Base-by-base conservation (phyloP, 2,797 vertebrate genomes). In the Hoplostethus mediterraneus region DNA sequence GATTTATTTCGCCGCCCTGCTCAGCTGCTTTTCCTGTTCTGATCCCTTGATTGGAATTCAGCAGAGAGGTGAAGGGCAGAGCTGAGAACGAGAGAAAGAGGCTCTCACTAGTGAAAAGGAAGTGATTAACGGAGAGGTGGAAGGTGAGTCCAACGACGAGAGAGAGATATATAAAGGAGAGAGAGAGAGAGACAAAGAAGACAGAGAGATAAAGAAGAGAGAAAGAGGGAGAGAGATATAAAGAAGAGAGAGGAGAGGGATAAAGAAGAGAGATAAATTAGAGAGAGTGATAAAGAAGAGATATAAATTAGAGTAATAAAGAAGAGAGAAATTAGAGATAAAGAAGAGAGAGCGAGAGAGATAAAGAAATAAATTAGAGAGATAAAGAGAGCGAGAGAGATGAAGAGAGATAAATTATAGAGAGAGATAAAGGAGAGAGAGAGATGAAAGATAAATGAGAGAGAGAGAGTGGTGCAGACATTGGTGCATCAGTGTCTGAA, bases 11-110 rank as follows among this genome's bases (percentile, higher is more conserved):
- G n/a, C 2, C 25, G 40, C 53, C 52, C 49, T 36, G 53, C 53
- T 44, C 3, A 5, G 45, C 59, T 63, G 42, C 44, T 21, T 52
- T 31, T 52, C 0, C 36, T 2, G 6, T 38, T 38, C 76, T 83
- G 71, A 81, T 84, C 64, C 80, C 47, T 56, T 49, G 82, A 84
- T 85, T 80, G 72, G 81, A 56, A 86, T 82, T 85, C 84, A 75
- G 76, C 25, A 0, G 55, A 16, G 67, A 71, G 79, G 74, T 84
- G 79, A 75, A 75, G 74, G 61, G 49, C 81, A 76, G 73, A 70
- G 77, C 74, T 45, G 60, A 75, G 31, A 51, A 59, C 62, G 57
- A 51, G 47, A 81, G 54, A 44, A 14, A 30, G 63, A 71, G 57
- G 28, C 17, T 57, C 55, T 73, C 16, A 67, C 62, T 7, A 63